These are phyloP conservation scores for Enteromius treurensis DNA, from an alignment of 2,797 vertebrate genomes.

Conservation along the genomic window DNA sequence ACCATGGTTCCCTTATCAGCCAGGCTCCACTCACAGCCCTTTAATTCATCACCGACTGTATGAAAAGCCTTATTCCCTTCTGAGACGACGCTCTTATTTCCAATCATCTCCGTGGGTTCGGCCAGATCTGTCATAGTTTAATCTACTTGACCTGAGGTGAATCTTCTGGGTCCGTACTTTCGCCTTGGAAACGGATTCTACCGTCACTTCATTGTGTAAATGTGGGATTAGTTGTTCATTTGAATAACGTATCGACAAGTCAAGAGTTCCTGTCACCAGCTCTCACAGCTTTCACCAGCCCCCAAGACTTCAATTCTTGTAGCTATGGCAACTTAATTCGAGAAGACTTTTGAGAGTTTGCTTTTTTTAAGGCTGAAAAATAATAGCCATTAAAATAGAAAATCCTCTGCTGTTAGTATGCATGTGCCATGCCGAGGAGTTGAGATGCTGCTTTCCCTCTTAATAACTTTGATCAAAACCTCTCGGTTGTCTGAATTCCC, in stretches of 20 bases:
- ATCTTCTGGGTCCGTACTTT: slow-evolving; percentile 12
- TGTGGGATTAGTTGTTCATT: slow-evolving; percentile 29
- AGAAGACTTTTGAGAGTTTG: slow-evolving; percentile 63
- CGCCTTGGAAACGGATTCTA: background rate
- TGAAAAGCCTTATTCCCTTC: slow-evolving; percentile 41
- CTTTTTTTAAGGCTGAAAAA: slow-evolving; percentile 68
- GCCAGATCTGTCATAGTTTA: slow-evolving; percentile 51
- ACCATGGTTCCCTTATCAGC: slow-evolving; percentile 45
- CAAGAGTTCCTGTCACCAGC: slow-evolving; percentile 49
- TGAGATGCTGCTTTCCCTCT: background rate
- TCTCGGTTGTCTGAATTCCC: background rate
- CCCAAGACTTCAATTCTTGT: slow-evolving; percentile 62
- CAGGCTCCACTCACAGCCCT: slow-evolving; percentile 37
- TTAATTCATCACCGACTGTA: slow-evolving; percentile 47
- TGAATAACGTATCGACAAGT: slow-evolving; percentile 35
- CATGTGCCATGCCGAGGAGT: slow-evolving; percentile 19
- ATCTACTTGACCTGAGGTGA: slow-evolving; percentile 52
- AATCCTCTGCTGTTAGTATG: slow-evolving; percentile 56
- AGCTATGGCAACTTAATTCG: slow-evolving; percentile 72
- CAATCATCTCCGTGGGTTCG: slow-evolving; percentile 49
- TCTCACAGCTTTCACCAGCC: slow-evolving; percentile 41
- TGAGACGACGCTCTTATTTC: slow-evolving; percentile 40
- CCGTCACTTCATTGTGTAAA: slow-evolving; percentile 6
- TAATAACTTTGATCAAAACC: background rate
- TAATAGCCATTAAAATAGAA: slow-evolving; percentile 67